phyloP scores from a whole-genome alignment of 2,797 vertebrate species.

The Cossypha dichroa region DNA sequence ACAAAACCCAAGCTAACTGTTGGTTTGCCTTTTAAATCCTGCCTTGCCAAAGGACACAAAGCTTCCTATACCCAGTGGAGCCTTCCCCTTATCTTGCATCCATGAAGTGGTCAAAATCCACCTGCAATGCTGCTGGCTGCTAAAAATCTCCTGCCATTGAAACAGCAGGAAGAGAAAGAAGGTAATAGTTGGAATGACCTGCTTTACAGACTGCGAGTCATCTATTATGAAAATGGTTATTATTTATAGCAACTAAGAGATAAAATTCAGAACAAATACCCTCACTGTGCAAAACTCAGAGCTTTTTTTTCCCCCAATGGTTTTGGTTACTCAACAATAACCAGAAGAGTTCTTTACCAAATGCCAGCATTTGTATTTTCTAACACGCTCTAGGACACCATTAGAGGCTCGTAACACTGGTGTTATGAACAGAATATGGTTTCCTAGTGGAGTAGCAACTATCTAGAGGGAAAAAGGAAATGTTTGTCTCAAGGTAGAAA shows the following conservation, averaged over 20 bases:
- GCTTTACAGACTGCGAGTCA: slow-evolving; percentile 24
- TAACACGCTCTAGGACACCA: not conserved
- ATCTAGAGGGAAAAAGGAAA: not conserved
- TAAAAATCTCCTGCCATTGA: not conserved
- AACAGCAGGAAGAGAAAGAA: not conserved
- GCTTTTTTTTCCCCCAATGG: not conserved
- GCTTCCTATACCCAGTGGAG: not conserved
- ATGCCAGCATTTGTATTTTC: not conserved
- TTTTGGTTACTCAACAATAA: not conserved
- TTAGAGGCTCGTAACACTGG: not conserved
- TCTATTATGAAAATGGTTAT: slow-evolving; percentile 46
- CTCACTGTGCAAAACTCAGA: not conserved
- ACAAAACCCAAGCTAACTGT: not conserved
- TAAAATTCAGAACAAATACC: not conserved
- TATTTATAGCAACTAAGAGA: slow-evolving; percentile 30
- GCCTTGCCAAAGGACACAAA: not conserved
- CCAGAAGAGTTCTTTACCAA: not conserved
- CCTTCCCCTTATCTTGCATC: not conserved
- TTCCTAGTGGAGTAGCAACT: not conserved
- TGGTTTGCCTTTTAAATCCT: not conserved
- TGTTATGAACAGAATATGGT: not conserved
- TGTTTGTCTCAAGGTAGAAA: not conserved
- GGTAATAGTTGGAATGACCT: slow-evolving; percentile 14
- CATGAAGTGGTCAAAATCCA: not conserved
- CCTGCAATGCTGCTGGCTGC: not conserved